Percentiles rank a stretch among this genome's conserved stretches.
Conservation (phyloP, 2,888 invertebrate species). For the Xestobium rufovillosum region DNA sequence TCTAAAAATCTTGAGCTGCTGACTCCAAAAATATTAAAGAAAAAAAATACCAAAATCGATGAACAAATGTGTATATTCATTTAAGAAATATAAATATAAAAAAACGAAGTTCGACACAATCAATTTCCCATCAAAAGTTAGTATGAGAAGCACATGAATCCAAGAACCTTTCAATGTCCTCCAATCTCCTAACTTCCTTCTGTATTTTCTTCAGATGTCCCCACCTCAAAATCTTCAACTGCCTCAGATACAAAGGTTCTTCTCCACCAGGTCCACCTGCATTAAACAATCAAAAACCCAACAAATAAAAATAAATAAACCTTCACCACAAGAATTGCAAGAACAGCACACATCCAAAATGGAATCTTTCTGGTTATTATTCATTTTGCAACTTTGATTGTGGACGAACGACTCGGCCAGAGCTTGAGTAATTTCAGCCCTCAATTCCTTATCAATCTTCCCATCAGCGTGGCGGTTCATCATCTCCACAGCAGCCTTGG, state of each 20-base stretch:
- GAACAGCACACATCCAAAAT: constrained; percentile 1
- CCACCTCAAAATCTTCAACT: constrained; percentile 43
- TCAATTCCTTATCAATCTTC: constrained; percentile 31
- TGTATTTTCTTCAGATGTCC: constrained; percentile 44
- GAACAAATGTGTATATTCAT: no score
- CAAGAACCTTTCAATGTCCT: constrained; percentile 42
- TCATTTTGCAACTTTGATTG: constrained; percentile 10
- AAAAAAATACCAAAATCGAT: no score
- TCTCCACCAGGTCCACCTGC: constrained; percentile 17
- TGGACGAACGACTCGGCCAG: constrained; percentile 23
- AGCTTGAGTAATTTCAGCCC: constrained; percentile 34
- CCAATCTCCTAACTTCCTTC: constrained; percentile 40
- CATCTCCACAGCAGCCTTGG: constrained; percentile 31
- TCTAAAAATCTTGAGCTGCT: no score
- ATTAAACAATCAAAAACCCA: constrained; percentile 4
- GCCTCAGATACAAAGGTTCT: constrained; percentile 39
- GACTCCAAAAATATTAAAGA: no score
- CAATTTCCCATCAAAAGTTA: no score
- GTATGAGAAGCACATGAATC: constrained; percentile 34
- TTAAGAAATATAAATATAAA: no score
- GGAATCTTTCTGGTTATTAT: neutral
- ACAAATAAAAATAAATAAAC: constrained; percentile 12
- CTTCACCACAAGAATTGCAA: neutral
- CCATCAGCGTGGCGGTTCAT: constrained; percentile 29
- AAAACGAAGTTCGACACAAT: no score